Evolutionary conservation across 2,888 invertebrate genomes (phyloP), one percentile per base, ranked within the genome.

Genomic region (Synanthedon andrenaeformis): DNA sequence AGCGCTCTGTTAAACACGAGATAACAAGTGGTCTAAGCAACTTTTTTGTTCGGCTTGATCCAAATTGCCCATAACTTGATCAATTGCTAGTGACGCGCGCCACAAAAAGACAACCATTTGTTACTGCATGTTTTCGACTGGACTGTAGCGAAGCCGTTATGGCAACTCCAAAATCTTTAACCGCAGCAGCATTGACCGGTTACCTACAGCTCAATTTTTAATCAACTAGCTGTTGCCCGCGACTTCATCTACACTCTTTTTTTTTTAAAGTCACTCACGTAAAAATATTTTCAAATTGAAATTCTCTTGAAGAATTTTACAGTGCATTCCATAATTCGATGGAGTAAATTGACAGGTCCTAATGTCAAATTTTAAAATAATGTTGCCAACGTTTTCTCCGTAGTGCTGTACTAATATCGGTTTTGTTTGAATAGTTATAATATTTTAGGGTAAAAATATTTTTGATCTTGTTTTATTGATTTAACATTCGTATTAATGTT

Each of bases 1-100:
- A 82, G 77, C 80, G 82, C 73, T 84, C 82, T 84, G 81, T 78
- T 85, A 81, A 83, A 76, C 79, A 78, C 74, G 67, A 72, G 67
- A 66, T 73, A 75, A 73, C 75, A 72, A 74, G 70, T 67, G 64
- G 65, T 65, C 65, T 65, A 60, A 64, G 64, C 68, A 63, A 58
- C 60, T 73, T 74, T 23, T 74, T 72, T 68, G 66, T 59, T 61
- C 11, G 17, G 13, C 59, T 58, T 58, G 63, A 62, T 58, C 67
- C 67, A 65, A 74, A 72, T 74, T 73, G 66, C 64, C 64, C 62
- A 62, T 65, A 69, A 65, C 59, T 66, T 66, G 65, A 75, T 72
- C 69, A 67, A 69, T 70, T 58, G 57, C 57, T 6, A 35, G 35
- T 35, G 54, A 49, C 17, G 54, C 57, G 56, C 54, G 51, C 56